A percentile compares a stretch with the other conserved stretches of the same genome.
These are phyloP conservation scores for Siniperca obscura DNA, from an alignment of 2,797 vertebrate species.

Conservation along the genomic window DNA sequence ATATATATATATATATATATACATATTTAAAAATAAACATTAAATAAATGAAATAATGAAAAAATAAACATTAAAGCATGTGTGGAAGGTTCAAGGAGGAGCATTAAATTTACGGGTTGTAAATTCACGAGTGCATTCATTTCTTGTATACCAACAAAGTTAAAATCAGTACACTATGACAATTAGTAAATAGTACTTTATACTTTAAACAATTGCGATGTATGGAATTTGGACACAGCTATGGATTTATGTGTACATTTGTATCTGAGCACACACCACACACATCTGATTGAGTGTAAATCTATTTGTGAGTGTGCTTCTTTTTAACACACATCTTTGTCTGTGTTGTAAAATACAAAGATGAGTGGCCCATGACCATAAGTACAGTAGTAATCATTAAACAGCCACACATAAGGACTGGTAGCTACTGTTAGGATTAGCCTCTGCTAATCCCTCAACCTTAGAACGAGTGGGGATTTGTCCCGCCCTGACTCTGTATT, in stretches of 20 bases:
- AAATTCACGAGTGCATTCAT: neutral
- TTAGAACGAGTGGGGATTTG: slow-evolving; percentile 74
- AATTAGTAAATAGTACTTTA: neutral
- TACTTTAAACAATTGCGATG: neutral
- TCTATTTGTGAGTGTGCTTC: neutral
- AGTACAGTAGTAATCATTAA: slow-evolving; percentile 20
- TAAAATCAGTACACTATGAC: neutral
- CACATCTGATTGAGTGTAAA: neutral
- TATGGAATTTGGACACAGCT: neutral
- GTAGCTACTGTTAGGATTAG: slow-evolving; percentile 71
- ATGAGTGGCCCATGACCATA: neutral
- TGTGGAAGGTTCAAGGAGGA: neutral
- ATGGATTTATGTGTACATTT: neutral
- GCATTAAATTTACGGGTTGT: neutral
- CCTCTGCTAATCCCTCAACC: slow-evolving; percentile 74
- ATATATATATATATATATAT: too few relatives aligned
- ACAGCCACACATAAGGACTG: slow-evolving; percentile 43
- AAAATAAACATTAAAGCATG: neutral
- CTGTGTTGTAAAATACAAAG: slow-evolving; percentile 3
- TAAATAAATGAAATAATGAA: neutral
- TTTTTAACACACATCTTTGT: neutral
- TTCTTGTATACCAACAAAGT: neutral
- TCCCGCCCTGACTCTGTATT: slow-evolving; percentile 58
- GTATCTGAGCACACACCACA: neutral
- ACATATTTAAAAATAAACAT: neutral